Evolutionary conservation across 2,888 invertebrate species (phyloP).

Genomic region (Plebejus melissa): DNA sequence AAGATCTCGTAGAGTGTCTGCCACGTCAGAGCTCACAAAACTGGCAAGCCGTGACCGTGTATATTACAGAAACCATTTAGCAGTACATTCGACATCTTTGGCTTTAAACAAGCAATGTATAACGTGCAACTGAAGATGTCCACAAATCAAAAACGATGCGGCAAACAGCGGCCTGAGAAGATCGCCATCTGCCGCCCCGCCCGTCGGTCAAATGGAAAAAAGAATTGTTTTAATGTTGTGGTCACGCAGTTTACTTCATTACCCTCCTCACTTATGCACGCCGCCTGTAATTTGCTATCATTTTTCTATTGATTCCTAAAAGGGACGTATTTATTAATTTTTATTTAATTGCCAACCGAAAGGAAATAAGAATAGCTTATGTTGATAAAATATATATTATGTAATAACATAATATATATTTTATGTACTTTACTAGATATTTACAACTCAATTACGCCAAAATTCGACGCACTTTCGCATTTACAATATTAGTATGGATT

Average conservation of each 20-base stretch:
- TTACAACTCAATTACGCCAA: too few species aligned
- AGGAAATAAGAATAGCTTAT: not conserved
- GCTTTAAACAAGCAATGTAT: constrained; percentile 41
- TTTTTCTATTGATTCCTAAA: constrained; percentile 21
- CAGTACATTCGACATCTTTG: not conserved
- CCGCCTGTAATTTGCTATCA: constrained; percentile 43
- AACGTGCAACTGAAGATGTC: constrained; percentile 30
- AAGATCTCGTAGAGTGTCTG: not conserved
- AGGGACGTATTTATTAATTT: not conserved
- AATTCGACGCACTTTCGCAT: too few species aligned
- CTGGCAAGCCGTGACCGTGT: not conserved
- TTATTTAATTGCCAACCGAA: not conserved
- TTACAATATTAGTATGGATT: too few species aligned
- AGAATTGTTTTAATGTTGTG: constrained; percentile 64
- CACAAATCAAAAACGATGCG: constrained; percentile 34
- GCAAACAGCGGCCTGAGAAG: constrained; percentile 49
- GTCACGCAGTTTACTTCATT: constrained; percentile 68
- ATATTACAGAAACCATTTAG: not conserved
- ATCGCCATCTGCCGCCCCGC: constrained; percentile 47
- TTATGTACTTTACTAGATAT: too few species aligned
- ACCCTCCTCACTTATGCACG: constrained; percentile 58
- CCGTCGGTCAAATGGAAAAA: constrained; percentile 46
- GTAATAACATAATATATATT: too few species aligned
- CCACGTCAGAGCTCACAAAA: not conserved
- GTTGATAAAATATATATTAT: too few species aligned